Conservation (phyloP, 2,113 vertebrate species). For the Boleophthalmus pectinirostris region DNA sequence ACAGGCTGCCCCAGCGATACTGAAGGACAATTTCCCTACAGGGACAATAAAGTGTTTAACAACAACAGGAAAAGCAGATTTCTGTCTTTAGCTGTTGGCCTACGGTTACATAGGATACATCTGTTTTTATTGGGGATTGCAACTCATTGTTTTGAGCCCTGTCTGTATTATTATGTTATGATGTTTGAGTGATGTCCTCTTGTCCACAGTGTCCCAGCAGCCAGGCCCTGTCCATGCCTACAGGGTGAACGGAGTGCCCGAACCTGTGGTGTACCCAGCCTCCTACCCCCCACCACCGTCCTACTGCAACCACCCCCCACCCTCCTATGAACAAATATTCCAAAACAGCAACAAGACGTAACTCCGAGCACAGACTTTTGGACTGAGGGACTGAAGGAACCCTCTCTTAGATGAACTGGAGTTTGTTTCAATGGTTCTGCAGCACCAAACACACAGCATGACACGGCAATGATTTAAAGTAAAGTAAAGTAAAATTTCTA, state of each 20-base stretch:
- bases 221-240: slow-evolving; percentile 84
- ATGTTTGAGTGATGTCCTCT: background rate
- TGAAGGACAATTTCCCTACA: too few species aligned
- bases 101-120: too few species aligned
- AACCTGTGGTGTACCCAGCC: slow-evolving; percentile 83
- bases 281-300: slow-evolving; percentile 90
- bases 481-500: too few species aligned
- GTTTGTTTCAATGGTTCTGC: background rate
- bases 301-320: slow-evolving; percentile 95
- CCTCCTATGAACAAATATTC: slow-evolving; percentile 93
- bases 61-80: too few species aligned
- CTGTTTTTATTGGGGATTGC: too few species aligned
- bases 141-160: too few species aligned
- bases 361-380: background rate
- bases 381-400: background rate
- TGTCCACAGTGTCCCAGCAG: slow-evolving; percentile 85
- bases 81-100: too few species aligned
- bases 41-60: too few species aligned
- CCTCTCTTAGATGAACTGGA: background rate
- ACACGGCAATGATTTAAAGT: background rate
- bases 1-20: too few species aligned
- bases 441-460: slow-evolving; percentile 3
- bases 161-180: too few species aligned
- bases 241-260: slow-evolving; percentile 66
- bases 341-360: slow-evolving; percentile 85